phyloP scores from a whole-genome alignment of 1,140 invertebrate genomes.

The Heliconius hewitsoni region DNA sequence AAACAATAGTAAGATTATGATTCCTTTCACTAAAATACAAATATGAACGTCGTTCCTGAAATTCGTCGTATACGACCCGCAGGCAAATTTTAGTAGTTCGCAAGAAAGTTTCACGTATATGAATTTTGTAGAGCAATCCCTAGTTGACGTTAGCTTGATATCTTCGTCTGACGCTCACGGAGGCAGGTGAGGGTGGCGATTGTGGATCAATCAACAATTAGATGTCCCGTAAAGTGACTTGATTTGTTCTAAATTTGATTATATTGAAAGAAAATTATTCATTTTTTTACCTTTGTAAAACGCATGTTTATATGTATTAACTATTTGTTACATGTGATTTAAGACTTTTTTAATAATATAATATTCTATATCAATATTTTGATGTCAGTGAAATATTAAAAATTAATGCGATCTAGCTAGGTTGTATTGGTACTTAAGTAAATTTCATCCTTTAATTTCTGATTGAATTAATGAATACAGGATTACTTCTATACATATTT shows the following conservation, averaged over 20 bases:
- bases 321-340: no score
- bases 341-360: no score
- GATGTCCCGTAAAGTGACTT: slow-evolving; percentile 38
- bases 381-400: no score
- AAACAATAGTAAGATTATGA: no score
- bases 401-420: no score
- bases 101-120: slow-evolving; percentile 71
- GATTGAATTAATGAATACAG: no score
- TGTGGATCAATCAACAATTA: slow-evolving; percentile 78
- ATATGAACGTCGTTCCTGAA: not conserved
- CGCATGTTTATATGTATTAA: no score
- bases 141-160: slow-evolving; percentile 77
- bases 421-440: no score
- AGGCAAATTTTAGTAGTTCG: slow-evolving; percentile 38
- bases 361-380: no score
- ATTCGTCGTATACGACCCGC: slow-evolving; percentile 48
- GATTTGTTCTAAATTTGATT: slow-evolving; percentile 20
- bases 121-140: slow-evolving; percentile 78
- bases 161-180: slow-evolving; percentile 76
- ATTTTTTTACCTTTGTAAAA: no score
- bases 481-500: not conserved
- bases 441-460: not conserved
- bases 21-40: not conserved
- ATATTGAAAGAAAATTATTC: not conserved
- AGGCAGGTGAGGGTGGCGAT: slow-evolving; percentile 55